Base-by-base conservation (phyloP, 2,113 vertebrate species). In the Scatophagus argus region DNA sequence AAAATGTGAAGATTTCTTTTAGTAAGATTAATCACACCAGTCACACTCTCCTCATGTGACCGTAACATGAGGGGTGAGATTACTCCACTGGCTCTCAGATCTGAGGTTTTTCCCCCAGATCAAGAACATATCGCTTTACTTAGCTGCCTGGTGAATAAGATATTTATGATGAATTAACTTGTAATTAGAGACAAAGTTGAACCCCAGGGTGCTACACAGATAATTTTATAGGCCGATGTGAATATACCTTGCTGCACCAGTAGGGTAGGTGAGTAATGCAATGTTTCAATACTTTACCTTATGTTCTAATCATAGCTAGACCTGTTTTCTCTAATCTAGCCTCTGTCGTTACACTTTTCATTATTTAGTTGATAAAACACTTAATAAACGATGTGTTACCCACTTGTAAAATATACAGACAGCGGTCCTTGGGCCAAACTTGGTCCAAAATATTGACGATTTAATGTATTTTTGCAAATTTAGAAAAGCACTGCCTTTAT, bases 21-120 rank as follows among this genome's bases (percentile, higher is more conserved):
- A 29, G 67, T 54, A 64, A 52, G 65, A 69, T 87, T 89, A 84
- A 54, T 29, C 21, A 10, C 32, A 29, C 21, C 65, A 21, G 52
- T 89, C 90, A 90, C 86, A 83, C 56, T 78, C 27, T 38, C 10
- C 83, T 92, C 88, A 92, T 91, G 88, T 93, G 92, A 93, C 74
- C 59, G 51, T 27, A 75, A 75, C 75, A 78, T 74, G 76, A 83
- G 83, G 83, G 62, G 39, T 73, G 67, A 83, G 83, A 86, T 86
- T 84, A 70, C 39, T 31, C 32, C 66, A 39, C 55, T 31, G 21
- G 19, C 27, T 60, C 62, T 62, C 38, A 54, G 7, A 60, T 65
- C n/a, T 19, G 8, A 25, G 16, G 5, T 5, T 49, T 74, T 59
- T 36, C 7, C 5, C 5, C 47, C 39, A 14, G 44, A 73, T 72